Evolutionary conservation across 2,113 vertebrate genomes (phyloP), one percentile per base, ranked within the genome.

Genomic region (Lasiurus borealis): DNA sequence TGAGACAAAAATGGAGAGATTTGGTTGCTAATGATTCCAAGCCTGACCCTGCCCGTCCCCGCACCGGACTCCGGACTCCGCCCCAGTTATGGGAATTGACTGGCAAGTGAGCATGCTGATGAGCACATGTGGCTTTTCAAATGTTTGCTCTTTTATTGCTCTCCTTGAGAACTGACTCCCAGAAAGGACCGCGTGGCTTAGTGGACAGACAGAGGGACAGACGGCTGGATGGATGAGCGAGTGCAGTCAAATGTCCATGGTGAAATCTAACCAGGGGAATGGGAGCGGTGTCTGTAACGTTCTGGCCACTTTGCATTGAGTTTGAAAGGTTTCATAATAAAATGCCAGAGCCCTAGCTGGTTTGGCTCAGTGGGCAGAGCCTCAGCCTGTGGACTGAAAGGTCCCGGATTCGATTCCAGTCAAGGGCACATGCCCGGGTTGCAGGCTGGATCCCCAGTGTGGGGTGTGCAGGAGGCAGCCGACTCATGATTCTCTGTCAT

Each of bases 1-100:
- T 82, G 88, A 78, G n/a, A 88, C 7, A 91, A 29, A 80, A 80
- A 96, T 93, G 76, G 76, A 89, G 83, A 89, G 84, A 88, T 25
- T 44, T 76, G 34, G 31, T 62, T 92, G 91, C 81, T 85, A 96
- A 87, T 21, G 94, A 95, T 25, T 34, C 11, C 64, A 92, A 52
- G 23, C 69, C 69, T 44, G 77, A 36, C 31, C 5, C 15, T 29
- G 73, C 50, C 68, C 21, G 54, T 71, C 25, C 73, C 48, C 66
- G n/a, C 57, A n/a, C n/a, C n/a, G n/a, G n/a, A n/a, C n/a, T n/a
- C n/a, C n/a, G n/a, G n/a, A 29, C 29, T 84, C 34, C 57, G 46
- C 21, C 78, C 34, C 31, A 54, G 5, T 66, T 81, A 36, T 25
- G 54, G 77, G 64, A 96, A 75, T 1, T 85, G 31, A 46, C 62